Conservation (phyloP, 2,113 vertebrate genomes). For the Pangasianodon hypophthalmus region DNA sequence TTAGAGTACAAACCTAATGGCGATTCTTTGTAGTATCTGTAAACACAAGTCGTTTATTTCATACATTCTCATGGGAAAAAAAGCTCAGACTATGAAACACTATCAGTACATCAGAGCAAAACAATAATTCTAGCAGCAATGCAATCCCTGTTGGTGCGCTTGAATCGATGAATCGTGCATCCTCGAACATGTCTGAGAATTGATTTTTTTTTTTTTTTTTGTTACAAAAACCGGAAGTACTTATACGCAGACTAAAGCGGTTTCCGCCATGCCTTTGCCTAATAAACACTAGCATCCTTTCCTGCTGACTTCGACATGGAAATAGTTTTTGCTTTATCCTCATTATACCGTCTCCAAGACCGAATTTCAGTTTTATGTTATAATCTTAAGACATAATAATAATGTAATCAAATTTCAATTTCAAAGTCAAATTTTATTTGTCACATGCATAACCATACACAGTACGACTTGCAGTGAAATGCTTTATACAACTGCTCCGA, state of each 20-base stretch:
- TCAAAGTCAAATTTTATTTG: no score
- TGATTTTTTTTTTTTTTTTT: not conserved
- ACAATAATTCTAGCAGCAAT: not conserved
- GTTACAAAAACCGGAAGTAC: not conserved
- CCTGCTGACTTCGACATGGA: not conserved
- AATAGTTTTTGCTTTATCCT: not conserved
- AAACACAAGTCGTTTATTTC: not conserved
- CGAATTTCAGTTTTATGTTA: not conserved
- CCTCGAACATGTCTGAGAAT: slow-evolving; percentile 59
- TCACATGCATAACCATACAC: no score
- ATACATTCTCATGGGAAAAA: not conserved
- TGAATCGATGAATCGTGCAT: slow-evolving; percentile 15
- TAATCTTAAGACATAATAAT: not conserved
- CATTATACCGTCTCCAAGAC: not conserved
- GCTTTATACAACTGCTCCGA: no score
- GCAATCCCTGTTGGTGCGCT: no score
- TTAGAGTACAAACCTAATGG: not conserved
- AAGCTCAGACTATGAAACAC: not conserved
- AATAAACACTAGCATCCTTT: not conserved
- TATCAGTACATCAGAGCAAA: not conserved
- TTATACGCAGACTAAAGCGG: not conserved
- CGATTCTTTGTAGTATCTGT: not conserved
- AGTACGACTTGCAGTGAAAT: no score
- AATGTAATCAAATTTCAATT: no score
- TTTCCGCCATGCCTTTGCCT: not conserved